Conservation (phyloP, 92 coral and sea anemone species). For the Palythoa heliodiscus region DNA sequence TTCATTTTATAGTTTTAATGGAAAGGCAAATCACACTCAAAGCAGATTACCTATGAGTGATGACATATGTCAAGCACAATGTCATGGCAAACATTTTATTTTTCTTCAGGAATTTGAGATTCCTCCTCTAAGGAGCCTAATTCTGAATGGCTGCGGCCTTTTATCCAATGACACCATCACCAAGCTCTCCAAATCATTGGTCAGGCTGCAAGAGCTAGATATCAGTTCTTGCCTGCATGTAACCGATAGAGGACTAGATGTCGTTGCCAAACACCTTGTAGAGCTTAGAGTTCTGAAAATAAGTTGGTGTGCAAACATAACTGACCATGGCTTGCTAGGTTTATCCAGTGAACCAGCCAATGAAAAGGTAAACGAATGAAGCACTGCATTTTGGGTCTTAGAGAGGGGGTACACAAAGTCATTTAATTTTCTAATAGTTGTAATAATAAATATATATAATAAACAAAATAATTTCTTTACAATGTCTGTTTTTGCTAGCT, state of each 20-base stretch:
- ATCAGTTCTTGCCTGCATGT: slow-evolving; percentile 82
- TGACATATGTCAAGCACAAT: background rate
- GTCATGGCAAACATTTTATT: too few species aligned
- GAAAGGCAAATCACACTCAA: too few species aligned
- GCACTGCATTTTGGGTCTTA: too few species aligned
- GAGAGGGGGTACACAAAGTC: too few species aligned
- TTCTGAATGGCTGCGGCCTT: slow-evolving; percentile 82
- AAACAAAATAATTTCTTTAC: too few species aligned
- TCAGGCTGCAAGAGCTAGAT: slow-evolving; percentile 77
- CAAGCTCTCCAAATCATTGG: slow-evolving; percentile 46
- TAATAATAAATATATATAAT: too few species aligned
- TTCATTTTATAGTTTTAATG: too few species aligned
- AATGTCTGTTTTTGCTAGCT: too few species aligned
- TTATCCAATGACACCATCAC: slow-evolving; percentile 58
- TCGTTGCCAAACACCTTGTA: slow-evolving; percentile 48
- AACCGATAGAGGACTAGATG: slow-evolving; percentile 65
- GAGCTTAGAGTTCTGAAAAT: slow-evolving; percentile 61
- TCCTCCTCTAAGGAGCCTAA: slow-evolving; percentile 48
- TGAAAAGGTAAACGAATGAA: background rate
- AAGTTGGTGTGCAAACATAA: slow-evolving; percentile 87
- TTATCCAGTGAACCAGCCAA: background rate
- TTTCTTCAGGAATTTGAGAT: slow-evolving; percentile 8
- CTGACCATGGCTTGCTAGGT: slow-evolving; percentile 77
- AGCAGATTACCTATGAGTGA: background rate
- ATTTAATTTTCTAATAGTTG: too few species aligned